Evolutionary conservation across 2,888 invertebrate genomes (phyloP).

Genomic region (Drosophila tanythrix): DNA sequence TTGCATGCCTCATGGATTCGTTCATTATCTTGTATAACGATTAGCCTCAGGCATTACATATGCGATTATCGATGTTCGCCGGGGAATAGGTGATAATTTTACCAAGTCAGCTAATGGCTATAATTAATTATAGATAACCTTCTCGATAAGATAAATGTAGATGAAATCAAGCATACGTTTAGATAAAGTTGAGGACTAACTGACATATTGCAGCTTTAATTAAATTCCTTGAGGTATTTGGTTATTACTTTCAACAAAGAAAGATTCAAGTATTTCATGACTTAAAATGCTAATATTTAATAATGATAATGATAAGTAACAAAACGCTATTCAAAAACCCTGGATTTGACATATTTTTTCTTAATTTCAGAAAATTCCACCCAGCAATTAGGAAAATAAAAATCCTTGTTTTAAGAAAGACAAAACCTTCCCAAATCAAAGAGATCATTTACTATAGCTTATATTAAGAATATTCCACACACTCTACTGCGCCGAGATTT

Average conservation of each 20-base stretch:
- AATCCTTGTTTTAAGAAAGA: not conserved
- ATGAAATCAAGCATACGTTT: not conserved
- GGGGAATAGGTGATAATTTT: constrained; percentile 21
- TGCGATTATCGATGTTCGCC: constrained; percentile 18
- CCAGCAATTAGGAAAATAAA: not conserved
- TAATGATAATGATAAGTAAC: not conserved
- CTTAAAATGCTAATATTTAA: not conserved
- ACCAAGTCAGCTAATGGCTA: constrained; percentile 33
- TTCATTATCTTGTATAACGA: constrained; percentile 47
- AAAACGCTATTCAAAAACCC: not conserved
- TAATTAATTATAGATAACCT: constrained; percentile 33
- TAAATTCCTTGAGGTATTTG: not conserved
- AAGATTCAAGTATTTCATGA: not conserved
- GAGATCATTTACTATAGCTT: not conserved
- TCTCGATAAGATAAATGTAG: too few relatives aligned
- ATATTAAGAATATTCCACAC: not conserved
- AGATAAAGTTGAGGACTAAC: not conserved
- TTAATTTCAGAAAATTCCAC: not conserved
- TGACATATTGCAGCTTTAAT: not conserved
- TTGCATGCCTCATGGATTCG: constrained; percentile 49
- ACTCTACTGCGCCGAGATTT: not conserved
- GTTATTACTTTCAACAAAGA: not conserved
- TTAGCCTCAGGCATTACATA: constrained; percentile 24
- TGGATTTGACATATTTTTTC: not conserved
- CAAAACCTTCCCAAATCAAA: not conserved